Evolutionary conservation across 1,140 invertebrate genomes (phyloP).

Genomic region (Lucilia sericata): DNA sequence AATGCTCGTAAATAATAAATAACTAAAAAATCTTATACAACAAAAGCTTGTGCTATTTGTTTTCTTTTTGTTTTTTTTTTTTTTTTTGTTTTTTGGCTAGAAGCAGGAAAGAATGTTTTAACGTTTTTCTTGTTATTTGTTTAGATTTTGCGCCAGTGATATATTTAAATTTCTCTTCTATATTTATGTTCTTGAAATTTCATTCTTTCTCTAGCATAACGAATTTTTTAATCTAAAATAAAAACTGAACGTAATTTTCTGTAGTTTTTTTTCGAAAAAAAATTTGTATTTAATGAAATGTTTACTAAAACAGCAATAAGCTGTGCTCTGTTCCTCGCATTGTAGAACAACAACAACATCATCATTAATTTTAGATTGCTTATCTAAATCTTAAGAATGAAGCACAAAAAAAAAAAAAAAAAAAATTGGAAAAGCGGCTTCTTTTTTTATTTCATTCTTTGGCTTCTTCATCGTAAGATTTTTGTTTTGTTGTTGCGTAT

Average conservation of each 20-base stretch:
- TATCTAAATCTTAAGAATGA: slow-evolving; percentile 29
- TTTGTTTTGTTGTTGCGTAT: slow-evolving; percentile 19
- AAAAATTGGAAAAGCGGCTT: slow-evolving; percentile 15
- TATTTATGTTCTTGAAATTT: not conserved
- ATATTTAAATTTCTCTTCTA: slow-evolving; percentile 18
- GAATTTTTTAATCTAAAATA: slow-evolving; percentile 35
- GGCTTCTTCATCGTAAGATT: not conserved
- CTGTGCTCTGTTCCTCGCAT: not conserved
- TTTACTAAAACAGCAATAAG: not conserved
- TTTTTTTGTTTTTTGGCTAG: not conserved
- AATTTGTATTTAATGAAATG: slow-evolving; percentile 29
- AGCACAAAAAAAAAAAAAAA: not conserved
- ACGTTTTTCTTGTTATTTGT: not conserved
- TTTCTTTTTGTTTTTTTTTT: not conserved
- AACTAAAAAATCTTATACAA: not conserved
- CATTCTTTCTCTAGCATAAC: slow-evolving; percentile 29
- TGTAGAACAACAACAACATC: slow-evolving; percentile 32
- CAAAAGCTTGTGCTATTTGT: not conserved
- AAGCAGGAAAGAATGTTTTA: not conserved
- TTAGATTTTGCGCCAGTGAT: slow-evolving; percentile 21
- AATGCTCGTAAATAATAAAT: not conserved
- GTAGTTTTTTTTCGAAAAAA: not conserved
- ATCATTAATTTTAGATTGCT: slow-evolving; percentile 40
- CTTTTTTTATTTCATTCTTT: slow-evolving; percentile 22
- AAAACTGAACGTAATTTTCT: slow-evolving; percentile 24